Evolutionary conservation across 2,113 vertebrate genomes (phyloP).

Genomic region (Phaetusa simplex): DNA sequence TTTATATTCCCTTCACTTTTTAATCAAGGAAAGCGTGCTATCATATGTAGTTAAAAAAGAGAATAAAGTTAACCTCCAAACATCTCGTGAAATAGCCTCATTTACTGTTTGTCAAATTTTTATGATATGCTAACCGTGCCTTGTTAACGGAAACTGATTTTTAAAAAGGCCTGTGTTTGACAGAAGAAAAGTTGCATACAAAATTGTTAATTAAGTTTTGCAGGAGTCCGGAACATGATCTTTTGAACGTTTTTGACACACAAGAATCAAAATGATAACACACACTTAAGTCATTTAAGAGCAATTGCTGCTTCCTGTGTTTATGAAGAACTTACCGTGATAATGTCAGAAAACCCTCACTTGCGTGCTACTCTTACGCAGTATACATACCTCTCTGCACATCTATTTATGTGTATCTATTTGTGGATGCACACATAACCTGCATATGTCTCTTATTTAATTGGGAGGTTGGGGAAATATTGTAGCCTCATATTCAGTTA

Average conservation of each 20-base stretch:
- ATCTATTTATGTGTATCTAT: background rate
- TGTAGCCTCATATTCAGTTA: background rate
- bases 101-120: background rate
- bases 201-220: background rate
- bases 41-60: background rate
- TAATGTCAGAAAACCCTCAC: background rate
- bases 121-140: background rate
- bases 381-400: background rate
- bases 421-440: background rate
- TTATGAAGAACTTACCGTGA: background rate
- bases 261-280: background rate
- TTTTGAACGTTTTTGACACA: background rate
- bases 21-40: background rate
- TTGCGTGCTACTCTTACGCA: background rate
- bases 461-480: background rate
- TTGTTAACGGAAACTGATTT: background rate
- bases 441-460: background rate
- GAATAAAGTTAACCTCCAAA: background rate
- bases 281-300: background rate
- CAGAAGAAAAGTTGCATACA: background rate
- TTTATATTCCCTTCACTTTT: background rate
- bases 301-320: background rate
- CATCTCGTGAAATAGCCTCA: fast-evolving
- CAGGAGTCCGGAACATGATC: background rate
- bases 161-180: background rate